These are phyloP conservation scores for Cyaniris semiargus DNA, from an alignment of 2,888 invertebrate species.

Conservation along the genomic window DNA sequence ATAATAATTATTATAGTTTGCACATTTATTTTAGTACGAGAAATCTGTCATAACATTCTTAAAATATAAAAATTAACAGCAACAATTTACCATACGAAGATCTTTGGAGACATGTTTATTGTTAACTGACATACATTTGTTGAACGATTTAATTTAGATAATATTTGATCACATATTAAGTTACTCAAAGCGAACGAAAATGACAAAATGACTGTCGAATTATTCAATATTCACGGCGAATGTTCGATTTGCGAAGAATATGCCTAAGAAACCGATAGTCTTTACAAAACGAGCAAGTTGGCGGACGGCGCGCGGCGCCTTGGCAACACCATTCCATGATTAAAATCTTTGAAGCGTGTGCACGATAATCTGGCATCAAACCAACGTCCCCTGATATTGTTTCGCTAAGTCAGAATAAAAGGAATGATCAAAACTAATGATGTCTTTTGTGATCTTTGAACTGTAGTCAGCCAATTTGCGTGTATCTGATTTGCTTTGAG, in stretches of 20 bases:
- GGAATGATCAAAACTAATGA: constrained; percentile 45
- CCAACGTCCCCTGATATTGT: constrained; percentile 51
- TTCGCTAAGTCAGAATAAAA: constrained; percentile 46
- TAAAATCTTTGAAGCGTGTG: constrained; percentile 67
- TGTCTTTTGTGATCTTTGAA: constrained; percentile 40
- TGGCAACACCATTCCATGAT: constrained; percentile 65
- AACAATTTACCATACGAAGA: neutral
- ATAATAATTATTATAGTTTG: neutral
- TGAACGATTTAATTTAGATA: neutral
- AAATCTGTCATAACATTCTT: neutral
- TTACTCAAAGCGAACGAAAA: neutral
- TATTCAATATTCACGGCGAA: constrained; percentile 34
- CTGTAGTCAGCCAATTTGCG: constrained; percentile 37
- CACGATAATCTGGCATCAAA: constrained; percentile 68
- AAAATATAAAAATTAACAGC: neutral
- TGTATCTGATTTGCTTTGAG: constrained; percentile 27
- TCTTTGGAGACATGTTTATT: neutral
- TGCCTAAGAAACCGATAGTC: constrained; percentile 25
- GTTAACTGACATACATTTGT: neutral
- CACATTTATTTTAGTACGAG: neutral
- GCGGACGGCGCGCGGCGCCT: constrained; percentile 52
- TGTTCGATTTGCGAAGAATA: constrained; percentile 15
- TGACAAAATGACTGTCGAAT: neutral
- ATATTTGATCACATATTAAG: neutral
- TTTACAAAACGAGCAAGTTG: constrained; percentile 36